Evolutionary conservation across 2,113 vertebrate genomes (phyloP), one percentile per base, ranked within the genome.

Genomic region (Gasterosteus nipponicus): DNA sequence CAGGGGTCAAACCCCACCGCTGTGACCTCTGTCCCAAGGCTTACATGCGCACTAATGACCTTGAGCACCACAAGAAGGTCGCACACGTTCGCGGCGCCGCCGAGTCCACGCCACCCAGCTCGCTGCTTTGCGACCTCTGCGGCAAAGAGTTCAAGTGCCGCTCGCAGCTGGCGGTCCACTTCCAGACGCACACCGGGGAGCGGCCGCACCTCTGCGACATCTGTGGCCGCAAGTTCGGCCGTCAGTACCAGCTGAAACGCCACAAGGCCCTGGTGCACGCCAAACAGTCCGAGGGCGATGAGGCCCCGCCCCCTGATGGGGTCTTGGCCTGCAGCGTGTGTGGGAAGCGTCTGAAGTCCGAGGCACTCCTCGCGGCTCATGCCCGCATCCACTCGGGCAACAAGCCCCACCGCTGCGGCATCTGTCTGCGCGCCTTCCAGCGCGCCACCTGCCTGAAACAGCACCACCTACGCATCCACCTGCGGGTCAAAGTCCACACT

Each of bases 21-120:
- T 92, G 91, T 10, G 69, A 87, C 69, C 83, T 87, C 5, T 92
- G 91, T 70, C 77, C 90, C 61, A 92, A 92, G 44, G 86, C 89
- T 68, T 92, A 92, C 87, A 92, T 92, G 89, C 78, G 91, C 56
- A 75, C 70, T 56, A 92, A 87, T 3, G 91, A 91, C 84, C 84
- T 92, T 0, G 81, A 92, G 73, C 88, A 91, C 74, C 91, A 92
- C 78, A 83, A 69, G 74, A 85, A 77, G 57, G 65, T 72, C 0
- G 86, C 77, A 5, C 91, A 92, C 8, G 65, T n/a, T 0, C 11
- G 77, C 1, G 83, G 88, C 3, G 39, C 29, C 5, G 14, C 10
- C 0, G 53, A 29, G 18, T 42, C 77, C 0, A 80, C 2, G 6
- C 61, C 16, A 4, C 63, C 81, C 0, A 75, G 77, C 67, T 88